A percentile compares a stretch with the other conserved stretches of the same genome.
These are phyloP conservation scores for Corythaixoides concolor DNA, from an alignment of 2,113 vertebrate genomes.

Conservation along the genomic window DNA sequence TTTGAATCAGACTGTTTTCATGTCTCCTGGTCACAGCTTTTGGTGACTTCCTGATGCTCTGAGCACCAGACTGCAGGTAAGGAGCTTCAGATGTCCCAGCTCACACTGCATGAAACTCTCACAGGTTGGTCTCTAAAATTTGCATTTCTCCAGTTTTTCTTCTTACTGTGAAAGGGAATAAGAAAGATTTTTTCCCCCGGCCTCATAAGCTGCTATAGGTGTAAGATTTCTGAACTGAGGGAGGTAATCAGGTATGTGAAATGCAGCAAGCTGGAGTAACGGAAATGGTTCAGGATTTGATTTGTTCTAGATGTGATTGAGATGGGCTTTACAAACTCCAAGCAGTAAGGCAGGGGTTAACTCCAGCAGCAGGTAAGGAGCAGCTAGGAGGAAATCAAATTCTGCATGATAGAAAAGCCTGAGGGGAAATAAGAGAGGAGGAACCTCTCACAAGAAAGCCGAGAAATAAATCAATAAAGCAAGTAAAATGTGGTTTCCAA, in stretches of 20 bases:
- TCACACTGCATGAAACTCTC: not conserved
- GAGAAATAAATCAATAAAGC: not conserved
- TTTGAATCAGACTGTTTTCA: not conserved
- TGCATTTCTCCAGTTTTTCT: not conserved
- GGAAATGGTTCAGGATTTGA: not conserved
- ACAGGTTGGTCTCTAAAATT: not conserved
- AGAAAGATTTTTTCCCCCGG: not conserved
- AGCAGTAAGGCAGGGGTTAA: not conserved
- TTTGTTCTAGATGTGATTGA: not conserved
- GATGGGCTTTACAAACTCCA: not conserved
- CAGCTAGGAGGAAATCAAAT: not conserved
- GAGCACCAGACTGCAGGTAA: not conserved
- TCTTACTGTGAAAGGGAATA: not conserved
- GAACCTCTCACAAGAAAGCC: not conserved
- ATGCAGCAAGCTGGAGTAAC: not conserved
- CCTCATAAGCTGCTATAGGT: not conserved
- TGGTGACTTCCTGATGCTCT: not conserved
- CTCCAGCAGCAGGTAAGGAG: not conserved
- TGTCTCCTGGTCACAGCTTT: too few relatives aligned
- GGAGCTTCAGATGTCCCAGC: not conserved
- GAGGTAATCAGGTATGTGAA: not conserved
- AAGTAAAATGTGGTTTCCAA: not conserved
- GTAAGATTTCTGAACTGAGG: not conserved
- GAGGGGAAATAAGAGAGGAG: not conserved
- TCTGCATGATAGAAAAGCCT: not conserved